Evolutionary conservation across 2,888 invertebrate genomes (phyloP).

Genomic region (Limnephilus lunatus): DNA sequence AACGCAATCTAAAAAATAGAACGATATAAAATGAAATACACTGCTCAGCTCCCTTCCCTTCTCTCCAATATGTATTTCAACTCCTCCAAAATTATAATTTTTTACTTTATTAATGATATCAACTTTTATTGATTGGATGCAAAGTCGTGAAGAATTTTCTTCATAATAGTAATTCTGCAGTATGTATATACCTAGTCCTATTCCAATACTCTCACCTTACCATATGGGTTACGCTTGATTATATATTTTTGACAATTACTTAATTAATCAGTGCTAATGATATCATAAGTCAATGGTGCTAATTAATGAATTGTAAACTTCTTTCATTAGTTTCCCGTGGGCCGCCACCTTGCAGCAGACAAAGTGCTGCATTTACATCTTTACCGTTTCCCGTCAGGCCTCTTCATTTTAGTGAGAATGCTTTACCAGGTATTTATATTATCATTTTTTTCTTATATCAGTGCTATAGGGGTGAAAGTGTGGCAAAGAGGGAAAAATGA

Average conservation of each 20-base stretch:
- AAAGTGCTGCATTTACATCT: slow-evolving; percentile 87
- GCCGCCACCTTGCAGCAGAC: slow-evolving; percentile 83
- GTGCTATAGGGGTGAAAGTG: background rate
- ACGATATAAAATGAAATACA: background rate
- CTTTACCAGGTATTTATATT: slow-evolving; percentile 72
- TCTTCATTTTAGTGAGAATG: slow-evolving; percentile 77
- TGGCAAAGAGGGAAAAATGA: background rate
- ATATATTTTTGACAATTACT: background rate
- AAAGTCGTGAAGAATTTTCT: background rate
- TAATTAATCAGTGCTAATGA: background rate
- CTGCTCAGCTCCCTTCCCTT: background rate
- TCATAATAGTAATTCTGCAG: background rate
- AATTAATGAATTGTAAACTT: background rate
- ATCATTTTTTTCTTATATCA: background rate
- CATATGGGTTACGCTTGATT: background rate
- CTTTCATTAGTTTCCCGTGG: slow-evolving; percentile 69
- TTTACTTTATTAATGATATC: background rate
- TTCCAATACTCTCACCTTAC: background rate
- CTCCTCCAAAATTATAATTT: background rate
- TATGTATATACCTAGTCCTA: background rate
- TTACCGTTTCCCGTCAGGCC: slow-evolving; percentile 80
- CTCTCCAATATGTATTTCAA: background rate
- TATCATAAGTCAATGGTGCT: no score
- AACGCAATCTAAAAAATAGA: background rate
- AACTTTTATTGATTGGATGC: background rate